Evolutionary conservation across 2,888 invertebrate genomes (phyloP), one percentile per base, ranked within the genome.

Genomic region (Tetragnatha montana): DNA sequence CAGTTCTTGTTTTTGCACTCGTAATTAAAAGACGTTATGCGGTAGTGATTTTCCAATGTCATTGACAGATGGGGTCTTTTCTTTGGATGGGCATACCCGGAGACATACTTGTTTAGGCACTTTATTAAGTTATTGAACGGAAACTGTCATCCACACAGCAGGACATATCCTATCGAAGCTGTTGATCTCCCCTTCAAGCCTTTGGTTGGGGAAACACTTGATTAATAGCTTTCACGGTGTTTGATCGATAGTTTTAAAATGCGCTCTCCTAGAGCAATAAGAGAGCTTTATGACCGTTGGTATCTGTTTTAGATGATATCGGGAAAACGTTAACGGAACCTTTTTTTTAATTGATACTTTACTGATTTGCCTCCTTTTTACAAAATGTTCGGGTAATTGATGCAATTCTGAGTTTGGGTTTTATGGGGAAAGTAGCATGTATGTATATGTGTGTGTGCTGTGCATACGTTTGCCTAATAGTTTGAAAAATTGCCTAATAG

Each of bases 41-140:
- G 85, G 85, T 78, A 85, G 85, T 85, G 85, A 85, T 85, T 85
- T 85, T 79, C 85, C 75, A 22, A 71, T 85, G 85, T 78, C 85
- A 78, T 70, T 85, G 85, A 85, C 70, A 78, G 78, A 85, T 85
- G 85, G n/a, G 85, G 19, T 35, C 47, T 84, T 83, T 84, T 78
- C 70, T n/a, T 76, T 76, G 17, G 68, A 84, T 75, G 22, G 73
- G 81, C 19, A 73, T 71, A 10, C 21, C 60, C 78, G 35, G 69
- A 83, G 75, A 73, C 68, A 69, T 83, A 82, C 75, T 76, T 75
- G 74, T 68, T 21, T 50, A 19, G 68, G 68, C 69, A 83, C 75
- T 75, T 75, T 76, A 83, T 76, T 83, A 75, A 83, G 19, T 83
- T 83, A 75, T 83, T 75, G 75, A 69, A 75, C 83, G 71, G 83